Evolutionary conservation across 2,888 invertebrate species (phyloP).

Genomic region (Nemoura dubitans): DNA sequence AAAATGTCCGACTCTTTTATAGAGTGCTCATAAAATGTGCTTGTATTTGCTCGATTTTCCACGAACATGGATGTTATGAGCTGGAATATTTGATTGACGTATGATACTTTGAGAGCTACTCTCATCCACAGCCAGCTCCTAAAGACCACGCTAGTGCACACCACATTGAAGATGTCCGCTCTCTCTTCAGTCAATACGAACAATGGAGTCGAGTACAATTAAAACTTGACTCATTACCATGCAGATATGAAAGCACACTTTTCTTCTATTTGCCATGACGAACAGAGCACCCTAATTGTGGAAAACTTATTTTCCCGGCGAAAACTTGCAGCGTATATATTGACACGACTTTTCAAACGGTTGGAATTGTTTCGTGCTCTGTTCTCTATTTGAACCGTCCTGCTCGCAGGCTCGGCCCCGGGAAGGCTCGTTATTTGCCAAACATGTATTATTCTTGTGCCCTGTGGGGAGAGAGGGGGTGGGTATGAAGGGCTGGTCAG

Average conservation of each 20-base stretch:
- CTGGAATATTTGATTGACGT: not conserved
- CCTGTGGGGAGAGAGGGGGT: too few relatives aligned
- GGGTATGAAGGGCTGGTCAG: too few relatives aligned
- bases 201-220: not conserved
- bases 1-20: not conserved
- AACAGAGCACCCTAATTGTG: not conserved
- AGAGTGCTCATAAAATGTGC: not conserved
- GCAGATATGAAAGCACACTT: constrained; percentile 7
- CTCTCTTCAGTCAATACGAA: not conserved
- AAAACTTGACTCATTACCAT: not conserved
- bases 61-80: not conserved
- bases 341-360: not conserved
- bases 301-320: not conserved
- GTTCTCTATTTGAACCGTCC: not conserved
- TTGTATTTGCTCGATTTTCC: not conserved
- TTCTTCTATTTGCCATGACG: not conserved
- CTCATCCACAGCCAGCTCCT: not conserved
- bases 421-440: too few relatives aligned
- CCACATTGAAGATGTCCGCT: not conserved
- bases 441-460: too few relatives aligned
- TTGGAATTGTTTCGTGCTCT: not conserved
- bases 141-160: not conserved
- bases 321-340: not conserved
- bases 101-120: not conserved
- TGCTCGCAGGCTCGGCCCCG: too few relatives aligned